These are phyloP conservation scores for Dysidea cf. avara DNA, from an alignment of 37 sponge, comb jelly and placozoan species.

Conservation along the genomic window DNA sequence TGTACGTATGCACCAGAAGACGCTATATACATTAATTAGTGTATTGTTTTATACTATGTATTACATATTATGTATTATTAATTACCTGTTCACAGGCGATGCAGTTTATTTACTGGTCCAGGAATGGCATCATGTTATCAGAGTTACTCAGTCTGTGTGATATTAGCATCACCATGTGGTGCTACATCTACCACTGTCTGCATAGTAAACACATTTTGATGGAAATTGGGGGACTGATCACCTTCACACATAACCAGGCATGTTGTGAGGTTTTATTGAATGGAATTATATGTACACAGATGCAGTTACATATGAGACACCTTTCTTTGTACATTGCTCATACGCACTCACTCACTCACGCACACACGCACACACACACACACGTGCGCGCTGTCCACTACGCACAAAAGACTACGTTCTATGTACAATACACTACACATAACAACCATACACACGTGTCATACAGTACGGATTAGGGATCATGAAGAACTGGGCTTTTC, in stretches of 20 bases:
- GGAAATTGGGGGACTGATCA: slow-evolving; percentile 18
- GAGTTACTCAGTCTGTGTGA: slow-evolving; percentile 16
- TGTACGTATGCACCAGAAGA: too few species aligned
- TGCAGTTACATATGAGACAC: slow-evolving; percentile 11
- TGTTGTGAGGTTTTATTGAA: neutral
- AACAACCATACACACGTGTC: too few species aligned
- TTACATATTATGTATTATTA: too few species aligned
- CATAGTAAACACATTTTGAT: slow-evolving; percentile 16
- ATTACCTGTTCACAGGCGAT: too few species aligned
- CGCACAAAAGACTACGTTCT: too few species aligned
- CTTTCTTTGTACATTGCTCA: slow-evolving; percentile 18
- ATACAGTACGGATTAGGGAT: too few species aligned
- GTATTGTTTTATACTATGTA: too few species aligned
- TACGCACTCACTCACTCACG: slow-evolving; percentile 31
- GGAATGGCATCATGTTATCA: slow-evolving; percentile 51
- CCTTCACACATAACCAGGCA: slow-evolving; percentile 16
- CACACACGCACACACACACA: neutral
- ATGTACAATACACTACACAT: too few species aligned
- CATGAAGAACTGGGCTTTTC: too few species aligned
- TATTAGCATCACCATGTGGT: neutral
- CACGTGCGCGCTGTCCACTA: too few species aligned
- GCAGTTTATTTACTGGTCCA: slow-evolving; percentile 58
- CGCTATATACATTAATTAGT: too few species aligned
- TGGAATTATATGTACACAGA: neutral
- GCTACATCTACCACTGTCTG: neutral